phyloP scores from a whole-genome alignment of 92 coral and sea anemone species.

The Porites lobata region DNA sequence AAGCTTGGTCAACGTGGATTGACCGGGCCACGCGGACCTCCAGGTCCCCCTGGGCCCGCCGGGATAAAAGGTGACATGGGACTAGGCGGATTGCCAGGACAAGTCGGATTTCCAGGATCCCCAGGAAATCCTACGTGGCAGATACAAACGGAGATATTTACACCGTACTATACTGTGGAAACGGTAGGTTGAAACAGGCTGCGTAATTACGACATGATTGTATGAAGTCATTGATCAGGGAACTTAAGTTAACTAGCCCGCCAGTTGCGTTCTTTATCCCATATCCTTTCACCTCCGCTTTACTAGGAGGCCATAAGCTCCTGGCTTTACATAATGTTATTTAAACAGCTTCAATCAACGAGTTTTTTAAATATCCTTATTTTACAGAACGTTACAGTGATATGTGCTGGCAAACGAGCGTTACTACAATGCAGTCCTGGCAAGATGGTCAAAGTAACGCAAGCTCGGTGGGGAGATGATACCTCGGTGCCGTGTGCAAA shows the following conservation, averaged over 20 bases:
- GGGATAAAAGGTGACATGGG: conserved; percentile 83
- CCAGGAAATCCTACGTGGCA: conserved; percentile 64
- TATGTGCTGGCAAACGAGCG: conserved; percentile 83
- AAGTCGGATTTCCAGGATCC: conserved; percentile 79
- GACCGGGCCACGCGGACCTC: conserved; percentile 83
- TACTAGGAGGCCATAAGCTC: too few relatives aligned
- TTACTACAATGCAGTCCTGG: conserved; percentile 73
- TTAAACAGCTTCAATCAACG: neutral
- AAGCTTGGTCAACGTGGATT: conserved; percentile 76
- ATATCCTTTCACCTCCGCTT: too few relatives aligned
- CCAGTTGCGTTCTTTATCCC: too few relatives aligned
- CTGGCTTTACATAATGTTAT: too few relatives aligned
- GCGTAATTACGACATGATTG: neutral
- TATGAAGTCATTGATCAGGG: neutral
- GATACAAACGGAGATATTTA: conserved; percentile 33
- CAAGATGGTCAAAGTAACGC: conserved; percentile 79
- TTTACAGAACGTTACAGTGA: conserved; percentile 71
- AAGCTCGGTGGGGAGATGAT: conserved; percentile 94
- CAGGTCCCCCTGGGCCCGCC: conserved; percentile 74
- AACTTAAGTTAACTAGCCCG: too few relatives aligned
- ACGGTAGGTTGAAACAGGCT: conserved; percentile 41
- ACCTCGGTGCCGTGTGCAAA: conserved; percentile 84
- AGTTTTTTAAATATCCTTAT: neutral
- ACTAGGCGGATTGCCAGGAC: conserved; percentile 78
- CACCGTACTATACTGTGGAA: conserved; percentile 43